phyloP scores from a whole-genome alignment of 2,888 invertebrate genomes.

The Brenthis ino region DNA sequence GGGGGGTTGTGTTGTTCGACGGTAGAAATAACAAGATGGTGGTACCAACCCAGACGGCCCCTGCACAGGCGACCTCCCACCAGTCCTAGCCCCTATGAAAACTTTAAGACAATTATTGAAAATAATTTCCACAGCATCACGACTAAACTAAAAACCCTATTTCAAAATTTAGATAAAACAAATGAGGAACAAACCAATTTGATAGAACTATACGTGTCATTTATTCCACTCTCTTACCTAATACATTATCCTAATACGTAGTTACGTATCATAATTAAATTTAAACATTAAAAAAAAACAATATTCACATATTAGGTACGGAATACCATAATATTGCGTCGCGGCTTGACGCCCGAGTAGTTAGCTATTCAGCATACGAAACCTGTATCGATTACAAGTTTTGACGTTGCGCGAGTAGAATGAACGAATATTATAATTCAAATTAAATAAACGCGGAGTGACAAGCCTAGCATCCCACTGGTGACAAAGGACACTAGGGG shows the following conservation, averaged over 20 bases:
- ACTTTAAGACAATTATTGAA: neutral
- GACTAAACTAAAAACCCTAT: neutral
- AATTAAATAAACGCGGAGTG: neutral
- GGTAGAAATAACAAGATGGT: slow-evolving; percentile 9
- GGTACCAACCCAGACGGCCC: slow-evolving; percentile 11
- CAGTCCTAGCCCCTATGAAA: neutral
- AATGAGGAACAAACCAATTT: neutral
- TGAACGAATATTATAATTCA: slow-evolving; percentile 1
- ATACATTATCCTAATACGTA: neutral
- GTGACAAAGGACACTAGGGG: neutral
- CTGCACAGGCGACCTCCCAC: slow-evolving; percentile 9
- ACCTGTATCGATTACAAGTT: neutral
- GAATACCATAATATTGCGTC: too few relatives aligned
- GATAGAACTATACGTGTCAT: neutral
- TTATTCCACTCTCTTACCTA: slow-evolving; percentile 9
- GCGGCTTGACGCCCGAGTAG: too few relatives aligned
- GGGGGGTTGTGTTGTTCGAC: neutral
- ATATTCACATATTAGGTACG: too few relatives aligned
- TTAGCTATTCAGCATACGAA: too few relatives aligned
- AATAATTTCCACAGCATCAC: too few relatives aligned
- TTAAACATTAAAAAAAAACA: too few relatives aligned
- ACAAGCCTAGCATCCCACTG: neutral
- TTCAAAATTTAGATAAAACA: neutral
- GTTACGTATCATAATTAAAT: neutral
- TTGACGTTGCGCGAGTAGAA: neutral